Conservation (phyloP, 2,888 invertebrate species). For the Caenorhabditis imperialis region DNA sequence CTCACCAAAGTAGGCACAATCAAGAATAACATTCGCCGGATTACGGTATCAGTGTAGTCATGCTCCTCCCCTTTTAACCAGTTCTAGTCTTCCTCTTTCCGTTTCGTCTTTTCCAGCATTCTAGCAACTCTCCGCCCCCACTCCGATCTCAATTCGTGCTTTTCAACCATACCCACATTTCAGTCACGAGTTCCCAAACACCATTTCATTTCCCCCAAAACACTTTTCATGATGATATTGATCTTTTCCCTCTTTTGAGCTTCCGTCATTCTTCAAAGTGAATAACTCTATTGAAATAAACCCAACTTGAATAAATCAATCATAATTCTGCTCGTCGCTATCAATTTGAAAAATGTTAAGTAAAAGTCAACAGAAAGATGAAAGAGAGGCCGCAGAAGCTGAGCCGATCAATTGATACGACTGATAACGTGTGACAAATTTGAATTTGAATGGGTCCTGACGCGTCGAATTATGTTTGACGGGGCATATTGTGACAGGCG, state of each 20-base stretch:
- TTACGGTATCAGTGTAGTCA: too few species aligned
- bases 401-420: constrained; percentile 36
- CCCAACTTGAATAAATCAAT: too few species aligned
- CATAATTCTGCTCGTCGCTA: too few species aligned
- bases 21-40: too few species aligned
- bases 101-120: constrained; percentile 19
- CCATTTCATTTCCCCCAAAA: background rate
- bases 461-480: background rate
- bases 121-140: constrained; percentile 16
- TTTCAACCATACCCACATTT: background rate
- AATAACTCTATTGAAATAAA: too few species aligned
- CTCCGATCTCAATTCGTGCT: constrained; percentile 32
- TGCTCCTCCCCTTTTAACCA: constrained; percentile 10
- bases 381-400: constrained; percentile 46
- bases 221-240: background rate
- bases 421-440: constrained; percentile 21
- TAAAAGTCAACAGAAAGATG: constrained; percentile 33
- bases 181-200: background rate
- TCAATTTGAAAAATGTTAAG: background rate
- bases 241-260: constrained; percentile 27
- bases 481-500: too few species aligned
- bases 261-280: constrained; percentile 12
- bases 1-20: background rate
- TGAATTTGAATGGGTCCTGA: too few species aligned
- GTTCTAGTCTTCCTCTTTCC: constrained; percentile 1